Percentiles rank a stretch among this genome's conserved stretches.
These are phyloP conservation scores for Nyctereutes procyonoides DNA, from an alignment of 2,113 vertebrate genomes.

Conservation along the genomic window DNA sequence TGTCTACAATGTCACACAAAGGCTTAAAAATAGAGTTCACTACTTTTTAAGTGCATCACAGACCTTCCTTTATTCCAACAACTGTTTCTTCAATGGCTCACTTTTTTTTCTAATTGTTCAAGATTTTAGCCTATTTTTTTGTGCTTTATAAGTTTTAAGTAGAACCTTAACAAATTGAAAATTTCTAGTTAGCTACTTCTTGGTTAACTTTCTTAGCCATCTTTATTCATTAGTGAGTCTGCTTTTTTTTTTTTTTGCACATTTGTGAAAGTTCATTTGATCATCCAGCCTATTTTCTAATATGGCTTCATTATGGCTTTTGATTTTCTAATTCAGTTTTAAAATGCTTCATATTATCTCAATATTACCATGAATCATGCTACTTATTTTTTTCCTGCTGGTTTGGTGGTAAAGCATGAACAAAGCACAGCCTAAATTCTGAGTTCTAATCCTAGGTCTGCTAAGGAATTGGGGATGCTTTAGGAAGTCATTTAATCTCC, in stretches of 20 bases:
- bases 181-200: not conserved
- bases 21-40: not conserved
- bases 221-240: not conserved
- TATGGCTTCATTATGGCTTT: not conserved
- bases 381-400: not conserved
- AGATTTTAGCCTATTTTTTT: not conserved
- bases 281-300: constrained; percentile 7
- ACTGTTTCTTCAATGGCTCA: not conserved
- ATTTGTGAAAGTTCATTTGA: not conserved
- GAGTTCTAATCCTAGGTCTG: not conserved
- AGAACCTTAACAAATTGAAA: not conserved
- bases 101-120: not conserved
- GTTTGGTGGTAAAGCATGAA: not conserved
- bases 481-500: not conserved
- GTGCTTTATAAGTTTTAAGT: not conserved
- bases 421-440: not conserved
- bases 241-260: not conserved
- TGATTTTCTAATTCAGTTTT: constrained; percentile 8
- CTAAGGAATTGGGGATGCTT: not conserved
- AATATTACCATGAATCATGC: not conserved
- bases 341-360: constrained; percentile 38
- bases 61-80: not conserved
- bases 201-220: not conserved
- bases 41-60: not conserved
- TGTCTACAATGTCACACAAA: not conserved